Evolutionary conservation across 1,140 invertebrate genomes (phyloP), one percentile per base, ranked within the genome.

Genomic region (Cotesia vestalis): DNA sequence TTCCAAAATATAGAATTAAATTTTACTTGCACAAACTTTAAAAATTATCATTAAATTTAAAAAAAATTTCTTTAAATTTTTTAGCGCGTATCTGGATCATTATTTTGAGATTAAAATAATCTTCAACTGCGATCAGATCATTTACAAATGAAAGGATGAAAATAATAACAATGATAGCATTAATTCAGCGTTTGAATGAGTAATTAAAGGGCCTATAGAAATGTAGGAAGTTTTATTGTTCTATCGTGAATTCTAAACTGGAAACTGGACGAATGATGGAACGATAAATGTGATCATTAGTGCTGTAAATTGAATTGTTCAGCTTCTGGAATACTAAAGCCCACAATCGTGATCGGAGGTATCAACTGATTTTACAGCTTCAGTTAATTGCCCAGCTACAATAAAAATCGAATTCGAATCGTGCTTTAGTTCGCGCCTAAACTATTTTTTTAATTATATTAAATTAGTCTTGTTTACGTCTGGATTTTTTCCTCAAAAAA

Each of bases 231-330:
- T 46, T 46, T 46, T 6, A 46, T 46, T 46, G 40, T 46, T 46
- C 57, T 36, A 60, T 35, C 11, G 34, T 40, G 66, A 53, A 62
- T 38, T 17, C 20, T 17, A 69, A 46, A 38, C 40, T 52, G 61
- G 60, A 36, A 46, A 38, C 40, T 52, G 61, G 60, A 36, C 40
- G 59, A 14, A 40, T n/a, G 6, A 35, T 38, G 60, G 27, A 11
- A 52, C 40, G 46, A 63, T 63, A 71, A 71, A 71, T 71, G 60
- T 52, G 62, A 57, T 62, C 69, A 66, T 71, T 57, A 57, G 52
- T 36, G 51, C 27, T 52, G 52, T 55, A 11, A 57, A 71, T 63
- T 61, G 57, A 69, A 12, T 63, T 63, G 61, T 40, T 34, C 27
- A 11, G 1, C 35, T 63, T 14, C 6, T n/a, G 36, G 12, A 63